Evolutionary conservation across 2,797 vertebrate species (phyloP), one percentile per base, ranked within the genome.

Genomic region (Scarus forsteni): DNA sequence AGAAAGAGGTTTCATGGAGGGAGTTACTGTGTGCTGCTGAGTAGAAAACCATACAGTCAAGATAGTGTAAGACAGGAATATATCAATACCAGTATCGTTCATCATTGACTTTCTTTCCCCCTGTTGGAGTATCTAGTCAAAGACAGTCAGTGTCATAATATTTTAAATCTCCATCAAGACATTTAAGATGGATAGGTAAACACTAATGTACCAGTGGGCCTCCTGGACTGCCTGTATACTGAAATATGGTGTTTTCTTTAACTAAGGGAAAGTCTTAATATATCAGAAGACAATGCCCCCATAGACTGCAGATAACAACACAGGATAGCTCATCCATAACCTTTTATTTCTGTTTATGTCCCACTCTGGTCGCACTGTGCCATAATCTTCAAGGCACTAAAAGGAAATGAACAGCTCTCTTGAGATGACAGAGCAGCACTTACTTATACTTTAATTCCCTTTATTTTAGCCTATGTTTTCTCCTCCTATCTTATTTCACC

Each of bases 291-390:
- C 77, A 64, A 66, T 67, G 60, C 61, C 56, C 49, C 74, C 73
- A 69, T 70, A 85, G 75, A 80, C 75, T 48, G 65, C 71, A 74
- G 67, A 77, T 84, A 75, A 83, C 81, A 81, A 58, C 60, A 67
- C 7, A 34, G 44, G 57, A 74, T 67, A 75, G 77, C 76, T 85
- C 78, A 73, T 63, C 79, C 64, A 75, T 81, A 76, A 74, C 60
- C 61, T 82, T 85, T 83, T 74, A 77, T 80, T 71, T 75, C 65
- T 77, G 50, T 78, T 82, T 75, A 68, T 75, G 56, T 70, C 59
- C 75, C 57, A 67, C 48, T 60, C 61, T 74, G 79, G 83, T 87
- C 83, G 70, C 65, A 77, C 15, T 0, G 46, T 66, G 74, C 72
- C 63, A 80, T 77, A 64, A 85, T 83, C 75, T 80, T 58, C 66